Evolutionary conservation across 2,888 invertebrate genomes (phyloP).

Genomic region (Ophion ellenae): DNA sequence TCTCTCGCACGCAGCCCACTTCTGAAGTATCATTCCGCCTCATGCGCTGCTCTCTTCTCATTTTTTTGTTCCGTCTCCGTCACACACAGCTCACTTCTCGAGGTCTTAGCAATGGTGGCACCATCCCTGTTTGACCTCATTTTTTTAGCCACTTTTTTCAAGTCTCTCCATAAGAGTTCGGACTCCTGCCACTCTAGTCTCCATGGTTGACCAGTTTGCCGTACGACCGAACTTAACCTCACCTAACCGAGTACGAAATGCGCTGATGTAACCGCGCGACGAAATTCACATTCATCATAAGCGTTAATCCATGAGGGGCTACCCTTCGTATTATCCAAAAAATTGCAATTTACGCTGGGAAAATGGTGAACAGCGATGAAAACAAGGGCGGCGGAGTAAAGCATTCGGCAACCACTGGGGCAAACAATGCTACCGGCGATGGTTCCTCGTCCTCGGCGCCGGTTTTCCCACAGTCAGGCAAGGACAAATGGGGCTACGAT

Average conservation of each 20-base stretch:
- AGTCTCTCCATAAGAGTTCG: no score
- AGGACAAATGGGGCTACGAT: slow-evolving; percentile 79
- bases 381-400: background rate
- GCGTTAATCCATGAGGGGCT: background rate
- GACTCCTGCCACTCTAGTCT: no score
- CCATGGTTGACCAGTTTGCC: slow-evolving; percentile 56
- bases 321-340: background rate
- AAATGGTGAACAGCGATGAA: background rate
- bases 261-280: background rate
- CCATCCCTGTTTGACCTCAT: no score
- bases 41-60: no score
- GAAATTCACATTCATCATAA: background rate
- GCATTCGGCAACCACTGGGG: background rate
- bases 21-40: no score
- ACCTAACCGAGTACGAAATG: background rate
- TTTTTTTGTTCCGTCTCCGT: no score
- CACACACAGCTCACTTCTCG: no score
- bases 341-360: background rate
- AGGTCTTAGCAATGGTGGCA: no score
- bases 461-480: background rate
- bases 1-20: no score
- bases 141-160: no score
- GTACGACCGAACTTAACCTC: slow-evolving; percentile 16
- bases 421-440: background rate
- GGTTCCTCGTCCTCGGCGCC: background rate